Evolutionary conservation across 2,888 invertebrate species (phyloP).

Genomic region (Mythimna lalbum): DNA sequence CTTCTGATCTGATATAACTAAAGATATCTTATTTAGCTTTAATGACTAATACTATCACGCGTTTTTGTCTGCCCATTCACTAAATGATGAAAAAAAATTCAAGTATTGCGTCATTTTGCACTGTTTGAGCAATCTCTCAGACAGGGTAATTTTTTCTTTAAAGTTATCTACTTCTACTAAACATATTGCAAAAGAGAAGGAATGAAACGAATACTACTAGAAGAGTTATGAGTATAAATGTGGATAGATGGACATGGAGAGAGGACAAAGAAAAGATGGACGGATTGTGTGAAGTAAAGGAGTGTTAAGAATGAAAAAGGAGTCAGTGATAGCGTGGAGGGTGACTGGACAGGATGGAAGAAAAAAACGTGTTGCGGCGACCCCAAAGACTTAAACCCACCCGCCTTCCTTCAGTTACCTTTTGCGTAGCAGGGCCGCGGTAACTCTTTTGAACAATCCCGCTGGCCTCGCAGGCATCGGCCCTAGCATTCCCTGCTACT

Average conservation of each 20-base stretch:
- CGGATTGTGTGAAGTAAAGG: too few species aligned
- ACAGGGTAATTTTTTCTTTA: background rate
- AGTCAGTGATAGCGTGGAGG: too few species aligned
- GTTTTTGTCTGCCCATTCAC: background rate
- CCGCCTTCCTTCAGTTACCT: background rate
- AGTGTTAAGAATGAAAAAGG: too few species aligned
- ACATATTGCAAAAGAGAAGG: too few species aligned
- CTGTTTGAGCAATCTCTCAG: slow-evolving; percentile 6
- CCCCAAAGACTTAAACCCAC: too few species aligned
- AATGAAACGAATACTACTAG: too few species aligned
- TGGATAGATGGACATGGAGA: too few species aligned
- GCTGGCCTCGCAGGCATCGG: background rate
- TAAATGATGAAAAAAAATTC: background rate
- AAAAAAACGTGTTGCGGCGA: too few species aligned
- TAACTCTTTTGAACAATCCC: background rate
- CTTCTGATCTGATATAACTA: slow-evolving; percentile 1
- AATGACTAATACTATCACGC: slow-evolving; percentile 15
- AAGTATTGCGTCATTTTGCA: slow-evolving; percentile 38
- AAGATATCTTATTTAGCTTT: slow-evolving; percentile 6
- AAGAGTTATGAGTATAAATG: too few species aligned
- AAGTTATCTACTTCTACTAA: too few species aligned
- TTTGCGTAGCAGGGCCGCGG: background rate
- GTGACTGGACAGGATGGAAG: too few species aligned
- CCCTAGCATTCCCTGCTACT: background rate
- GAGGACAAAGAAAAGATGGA: too few species aligned